phyloP scores from a whole-genome alignment of 2,113 vertebrate genomes.

The Poeciliopsis turrubarensis region DNA sequence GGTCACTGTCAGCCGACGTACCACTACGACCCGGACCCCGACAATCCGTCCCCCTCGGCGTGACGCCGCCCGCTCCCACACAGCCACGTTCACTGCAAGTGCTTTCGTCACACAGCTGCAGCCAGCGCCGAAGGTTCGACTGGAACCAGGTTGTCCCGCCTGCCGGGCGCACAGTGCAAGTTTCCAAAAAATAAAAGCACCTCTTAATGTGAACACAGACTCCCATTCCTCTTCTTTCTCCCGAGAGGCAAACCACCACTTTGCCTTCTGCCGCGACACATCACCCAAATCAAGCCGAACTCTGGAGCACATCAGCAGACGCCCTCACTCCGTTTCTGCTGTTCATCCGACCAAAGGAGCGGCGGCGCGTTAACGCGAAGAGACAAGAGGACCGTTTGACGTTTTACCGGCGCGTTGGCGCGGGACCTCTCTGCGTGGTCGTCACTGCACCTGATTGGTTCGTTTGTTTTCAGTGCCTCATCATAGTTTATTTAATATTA shows the following conservation, averaged over 20 bases:
- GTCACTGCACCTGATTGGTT: conserved; percentile 24
- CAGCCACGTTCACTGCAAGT: conserved; percentile 1
- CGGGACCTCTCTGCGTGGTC: conserved; percentile 1
- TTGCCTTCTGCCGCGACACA: conserved; percentile 67
- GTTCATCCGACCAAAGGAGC: conserved; percentile 49
- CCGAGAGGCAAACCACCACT: conserved; percentile 58
- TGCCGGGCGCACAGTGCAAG: conserved; percentile 17
- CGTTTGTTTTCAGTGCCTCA: conserved; percentile 47
- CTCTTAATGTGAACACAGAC: conserved; percentile 13
- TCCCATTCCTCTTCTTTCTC: background rate
- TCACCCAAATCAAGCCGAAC: conserved; percentile 11
- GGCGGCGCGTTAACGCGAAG: conserved; percentile 9
- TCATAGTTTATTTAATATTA: conserved; percentile 6
- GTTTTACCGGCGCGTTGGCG: background rate
- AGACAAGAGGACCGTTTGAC: conserved; percentile 17
- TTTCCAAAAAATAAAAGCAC: background rate
- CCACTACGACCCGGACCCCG: conserved; percentile 83
- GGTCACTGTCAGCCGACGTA: conserved; percentile 58
- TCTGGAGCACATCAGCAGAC: conserved; percentile 32
- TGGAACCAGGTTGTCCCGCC: background rate
- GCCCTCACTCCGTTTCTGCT: background rate
- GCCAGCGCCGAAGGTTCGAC: no score
- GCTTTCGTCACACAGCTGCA: background rate
- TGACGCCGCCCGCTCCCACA: conserved; percentile 59
- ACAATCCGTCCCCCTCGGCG: conserved; percentile 85